phyloP scores from a whole-genome alignment of 2,113 vertebrate species.

The Datnioides undecimradiatus region DNA sequence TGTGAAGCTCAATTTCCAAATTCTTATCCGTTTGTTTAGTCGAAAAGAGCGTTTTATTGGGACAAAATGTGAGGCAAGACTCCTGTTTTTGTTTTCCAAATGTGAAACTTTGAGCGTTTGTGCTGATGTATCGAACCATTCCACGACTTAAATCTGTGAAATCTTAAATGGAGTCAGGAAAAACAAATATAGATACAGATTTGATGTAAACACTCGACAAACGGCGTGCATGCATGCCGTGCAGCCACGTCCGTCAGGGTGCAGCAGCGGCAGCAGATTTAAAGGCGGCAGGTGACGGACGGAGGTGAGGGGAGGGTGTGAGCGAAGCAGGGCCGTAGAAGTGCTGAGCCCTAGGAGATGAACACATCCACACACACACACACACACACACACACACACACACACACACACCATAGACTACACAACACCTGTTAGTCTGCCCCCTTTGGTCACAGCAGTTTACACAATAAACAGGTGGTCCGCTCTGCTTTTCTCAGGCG shows the following conservation, averaged over 20 bases:
- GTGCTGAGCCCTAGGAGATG: slow-evolving; percentile 76
- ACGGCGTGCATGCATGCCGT: too few relatives aligned
- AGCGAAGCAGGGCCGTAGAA: slow-evolving; percentile 58
- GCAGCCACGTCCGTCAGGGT: too few relatives aligned
- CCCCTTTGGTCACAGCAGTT: slow-evolving; percentile 43
- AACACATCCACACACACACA: slow-evolving; percentile 54
- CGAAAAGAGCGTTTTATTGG: too few relatives aligned
- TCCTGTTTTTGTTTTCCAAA: too few relatives aligned
- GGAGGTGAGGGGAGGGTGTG: background rate
- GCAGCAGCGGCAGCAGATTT: slow-evolving; percentile 25
- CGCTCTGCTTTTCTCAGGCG: slow-evolving; percentile 9
- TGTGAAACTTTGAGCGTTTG: background rate
- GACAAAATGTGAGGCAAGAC: background rate
- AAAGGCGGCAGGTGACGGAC: slow-evolving; percentile 6
- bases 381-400: slow-evolving; percentile 5
- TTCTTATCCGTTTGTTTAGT: background rate
- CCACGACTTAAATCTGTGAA: background rate
- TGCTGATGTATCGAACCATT: background rate
- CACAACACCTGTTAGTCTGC: slow-evolving; percentile 69
- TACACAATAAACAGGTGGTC: slow-evolving; percentile 79
- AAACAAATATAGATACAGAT: too few relatives aligned
- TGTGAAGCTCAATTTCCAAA: background rate
- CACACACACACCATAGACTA: background rate
- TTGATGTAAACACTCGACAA: too few relatives aligned
- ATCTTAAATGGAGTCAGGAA: too few relatives aligned